Conservation (phyloP, 1,140 invertebrate genomes). For the Heliconius hewitsoni region DNA sequence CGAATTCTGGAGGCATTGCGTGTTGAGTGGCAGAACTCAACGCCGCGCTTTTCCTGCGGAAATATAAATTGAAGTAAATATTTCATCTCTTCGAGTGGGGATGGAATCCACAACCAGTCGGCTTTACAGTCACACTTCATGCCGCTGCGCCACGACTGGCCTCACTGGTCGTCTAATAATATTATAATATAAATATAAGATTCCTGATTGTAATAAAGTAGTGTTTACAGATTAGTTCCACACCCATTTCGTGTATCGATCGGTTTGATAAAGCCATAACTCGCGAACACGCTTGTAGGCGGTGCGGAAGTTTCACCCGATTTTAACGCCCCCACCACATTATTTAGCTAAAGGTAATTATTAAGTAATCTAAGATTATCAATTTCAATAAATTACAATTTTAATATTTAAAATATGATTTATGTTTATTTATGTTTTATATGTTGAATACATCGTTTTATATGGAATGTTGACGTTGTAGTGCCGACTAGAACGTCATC, state of each 20-base stretch:
- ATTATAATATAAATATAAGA: not conserved
- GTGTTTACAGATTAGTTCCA: constrained; percentile 33
- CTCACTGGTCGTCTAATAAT: not conserved
- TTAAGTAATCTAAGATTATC: not conserved
- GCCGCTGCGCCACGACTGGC: no score
- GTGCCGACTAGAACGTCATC: no score
- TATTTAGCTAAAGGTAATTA: constrained; percentile 3
- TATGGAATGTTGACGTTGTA: no score
- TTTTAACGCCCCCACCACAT: constrained; percentile 11
- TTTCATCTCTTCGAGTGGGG: no score
- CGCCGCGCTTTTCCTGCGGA: no score
- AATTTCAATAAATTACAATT: constrained; percentile 3
- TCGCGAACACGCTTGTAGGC: constrained; percentile 22
- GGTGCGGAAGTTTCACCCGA: constrained; percentile 17
- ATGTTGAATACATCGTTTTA: no score
- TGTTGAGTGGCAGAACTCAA: no score
- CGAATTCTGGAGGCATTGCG: no score
- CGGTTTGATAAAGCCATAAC: constrained; percentile 22
- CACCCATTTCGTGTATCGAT: constrained; percentile 35
- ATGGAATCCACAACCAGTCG: no score
- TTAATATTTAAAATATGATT: not conserved
- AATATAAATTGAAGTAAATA: no score
- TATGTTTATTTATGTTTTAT: no score
- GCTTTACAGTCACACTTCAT: no score
- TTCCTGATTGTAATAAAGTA: constrained; percentile 19